phyloP scores from a whole-genome alignment of 2,797 vertebrate species.

The Pelobates cultripes region DNA sequence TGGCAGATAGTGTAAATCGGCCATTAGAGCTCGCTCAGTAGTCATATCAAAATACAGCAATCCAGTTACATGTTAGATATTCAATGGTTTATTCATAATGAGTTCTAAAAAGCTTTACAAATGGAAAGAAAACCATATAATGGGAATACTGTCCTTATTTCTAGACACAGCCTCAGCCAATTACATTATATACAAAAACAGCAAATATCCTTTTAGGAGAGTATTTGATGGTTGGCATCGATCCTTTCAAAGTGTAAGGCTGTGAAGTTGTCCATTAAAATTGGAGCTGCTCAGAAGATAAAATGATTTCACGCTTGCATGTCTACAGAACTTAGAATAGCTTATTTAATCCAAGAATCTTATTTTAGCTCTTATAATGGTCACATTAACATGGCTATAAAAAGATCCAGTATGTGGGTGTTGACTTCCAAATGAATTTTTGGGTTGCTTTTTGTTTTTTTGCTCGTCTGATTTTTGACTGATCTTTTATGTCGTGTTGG shows the following conservation, averaged over 20 bases:
- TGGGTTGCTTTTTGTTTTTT: background rate
- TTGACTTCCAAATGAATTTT: conserved; percentile 7
- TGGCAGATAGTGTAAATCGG: conserved; percentile 54
- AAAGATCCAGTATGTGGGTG: background rate
- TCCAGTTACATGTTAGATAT: conserved; percentile 39
- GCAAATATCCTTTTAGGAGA: conserved; percentile 47
- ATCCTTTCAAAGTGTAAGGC: conserved; percentile 42
- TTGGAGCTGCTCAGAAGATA: conserved; percentile 33
- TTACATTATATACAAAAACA: conserved; percentile 43
- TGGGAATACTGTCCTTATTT: conserved; percentile 40
- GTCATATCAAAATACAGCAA: conserved; percentile 58
- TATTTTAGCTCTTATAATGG: conserved; percentile 38
- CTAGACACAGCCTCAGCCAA: conserved; percentile 7
- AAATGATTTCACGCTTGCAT: conserved; percentile 49
- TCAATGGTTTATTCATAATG: conserved; percentile 36
- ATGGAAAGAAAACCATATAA: conserved; percentile 39
- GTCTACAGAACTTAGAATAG: conserved; percentile 24
- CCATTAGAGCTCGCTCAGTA: conserved; percentile 59
- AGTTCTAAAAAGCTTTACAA: background rate
- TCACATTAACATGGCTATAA: conserved; percentile 33
- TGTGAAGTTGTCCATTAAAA: conserved; percentile 51
- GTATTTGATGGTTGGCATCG: conserved; percentile 51
- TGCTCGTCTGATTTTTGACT: too few species aligned
- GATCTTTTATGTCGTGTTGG: too few species aligned
- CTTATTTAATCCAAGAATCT: conserved; percentile 38